Evolutionary conservation across 2,888 invertebrate genomes (phyloP).

Genomic region (Euzophera pinguis): DNA sequence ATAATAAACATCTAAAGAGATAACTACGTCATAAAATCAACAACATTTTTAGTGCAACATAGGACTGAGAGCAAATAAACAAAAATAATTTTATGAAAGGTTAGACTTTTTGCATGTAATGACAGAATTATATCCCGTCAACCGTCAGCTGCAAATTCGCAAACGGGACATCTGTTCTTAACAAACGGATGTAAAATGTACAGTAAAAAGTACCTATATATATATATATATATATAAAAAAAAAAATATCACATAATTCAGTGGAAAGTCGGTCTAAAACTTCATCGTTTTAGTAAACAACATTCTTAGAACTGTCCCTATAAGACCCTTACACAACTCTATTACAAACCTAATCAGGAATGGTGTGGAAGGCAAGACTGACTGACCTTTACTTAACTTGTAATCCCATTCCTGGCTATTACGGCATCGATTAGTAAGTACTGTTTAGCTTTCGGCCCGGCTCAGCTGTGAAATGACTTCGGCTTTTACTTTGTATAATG

Average conservation of each 20-base stretch:
- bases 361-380: slow-evolving; percentile 16
- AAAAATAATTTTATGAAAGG: too few relatives aligned
- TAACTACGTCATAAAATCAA: too few relatives aligned
- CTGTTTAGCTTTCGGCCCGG: not conserved
- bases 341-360: slow-evolving; percentile 20
- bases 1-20: too few relatives aligned
- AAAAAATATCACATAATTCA: not conserved
- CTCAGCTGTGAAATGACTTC: slow-evolving; percentile 9
- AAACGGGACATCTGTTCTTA: too few relatives aligned
- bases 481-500: slow-evolving; percentile 30
- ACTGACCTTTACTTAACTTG: slow-evolving; percentile 20
- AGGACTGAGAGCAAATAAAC: too few relatives aligned
- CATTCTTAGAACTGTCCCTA: not conserved
- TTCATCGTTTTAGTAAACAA: slow-evolving; percentile 1
- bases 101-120: too few relatives aligned
- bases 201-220: too few relatives aligned
- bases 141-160: too few relatives aligned
- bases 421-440: slow-evolving; percentile 20
- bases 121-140: too few relatives aligned
- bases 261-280: not conserved
- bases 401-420: slow-evolving; percentile 17
- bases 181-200: too few relatives aligned
- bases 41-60: too few relatives aligned
- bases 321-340: slow-evolving; percentile 6
- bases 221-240: too few relatives aligned